Percentiles rank a stretch among this genome's conserved stretches.
Evolutionary conservation across 2,888 invertebrate genomes (phyloP).

Genomic region (Pyrochroa serraticornis): DNA sequence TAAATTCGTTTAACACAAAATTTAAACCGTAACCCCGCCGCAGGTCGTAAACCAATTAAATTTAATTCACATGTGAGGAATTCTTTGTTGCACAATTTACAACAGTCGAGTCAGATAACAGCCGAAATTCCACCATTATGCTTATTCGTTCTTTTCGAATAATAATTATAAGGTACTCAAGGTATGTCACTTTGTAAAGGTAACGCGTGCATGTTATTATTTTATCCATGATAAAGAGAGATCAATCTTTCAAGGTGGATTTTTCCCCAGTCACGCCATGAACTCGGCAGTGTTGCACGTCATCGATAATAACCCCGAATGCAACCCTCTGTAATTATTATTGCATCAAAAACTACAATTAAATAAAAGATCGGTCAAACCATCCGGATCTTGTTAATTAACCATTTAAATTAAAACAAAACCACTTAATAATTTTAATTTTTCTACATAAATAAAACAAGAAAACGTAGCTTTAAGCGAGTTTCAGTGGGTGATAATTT

Average conservation of each 20-base stretch:
- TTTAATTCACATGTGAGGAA: too few relatives aligned
- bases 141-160: neutral
- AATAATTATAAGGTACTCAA: slow-evolving; percentile 4
- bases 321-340: slow-evolving; percentile 19
- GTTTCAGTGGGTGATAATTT: too few relatives aligned
- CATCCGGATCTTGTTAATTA: slow-evolving; percentile 14
- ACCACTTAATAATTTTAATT: slow-evolving; percentile 5
- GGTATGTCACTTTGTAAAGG: slow-evolving; percentile 22
- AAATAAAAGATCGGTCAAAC: slow-evolving; percentile 4
- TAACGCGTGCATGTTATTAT: slow-evolving; percentile 35
- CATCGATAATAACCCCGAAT: slow-evolving; percentile 27
- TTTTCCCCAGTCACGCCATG: slow-evolving; percentile 31
- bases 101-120: too few relatives aligned
- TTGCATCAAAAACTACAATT: slow-evolving; percentile 8
- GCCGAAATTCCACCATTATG: neutral
- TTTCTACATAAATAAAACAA: neutral
- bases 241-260: slow-evolving; percentile 35
- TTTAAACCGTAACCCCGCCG: too few relatives aligned
- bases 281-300: slow-evolving; percentile 26
- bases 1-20: too few relatives aligned
- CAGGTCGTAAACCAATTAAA: too few relatives aligned
- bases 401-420: slow-evolving; percentile 8
- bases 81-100: too few relatives aligned
- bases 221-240: slow-evolving; percentile 36
- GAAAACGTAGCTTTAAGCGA: too few relatives aligned